Base-by-base conservation (phyloP, 1,140 invertebrate species). In the Drosophila grimshawi region DNA sequence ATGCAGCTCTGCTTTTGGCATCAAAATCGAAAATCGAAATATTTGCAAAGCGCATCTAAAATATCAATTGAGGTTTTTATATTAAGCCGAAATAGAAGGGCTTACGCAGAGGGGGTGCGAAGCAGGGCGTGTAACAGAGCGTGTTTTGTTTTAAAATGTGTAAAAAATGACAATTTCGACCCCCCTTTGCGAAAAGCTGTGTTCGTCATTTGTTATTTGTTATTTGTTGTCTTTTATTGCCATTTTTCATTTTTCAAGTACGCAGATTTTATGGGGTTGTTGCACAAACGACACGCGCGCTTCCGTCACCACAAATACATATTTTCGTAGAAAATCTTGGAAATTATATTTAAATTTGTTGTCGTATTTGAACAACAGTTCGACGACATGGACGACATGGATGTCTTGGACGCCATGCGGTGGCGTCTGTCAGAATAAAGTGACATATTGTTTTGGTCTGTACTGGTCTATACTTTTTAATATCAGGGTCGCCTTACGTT, bases 401-500 rank as follows among this genome's bases (percentile, higher is more conserved):
- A 19, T 19, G 19, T 19, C 19, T 19, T 19, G 19, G 19, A 19
- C 19, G 19, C 0, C 19, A 19, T 79, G 45, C 52, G 45, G 57
- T 52, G 66, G 76, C 67, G 76, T 80, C 60, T 85, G 74, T 62
- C 65, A 78, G 78, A 86, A 78, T 78, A 78, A 74, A 85, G 63
- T 73, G 82, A 86, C 78, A 86, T 78, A 82, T 88, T 82, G 53
- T 55, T 48, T 61, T 11, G 30, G 52, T 59, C 59, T 41, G 41
- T 45, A 62, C 41, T 57, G 46, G 55, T 19, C 19, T 19, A 19
- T 19, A 19, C 32, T 61, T 68, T 63, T 77, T 69, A 73, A 73
- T 51, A 86, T 86, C 81, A 85, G 81, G 81, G 81, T 86, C 64
- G 60, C 43, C 60, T 81, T 86, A 80, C 73, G 49, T 41, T 53